phyloP scores from a whole-genome alignment of 2,888 invertebrate genomes.

The Drosophila picticornis region DNA sequence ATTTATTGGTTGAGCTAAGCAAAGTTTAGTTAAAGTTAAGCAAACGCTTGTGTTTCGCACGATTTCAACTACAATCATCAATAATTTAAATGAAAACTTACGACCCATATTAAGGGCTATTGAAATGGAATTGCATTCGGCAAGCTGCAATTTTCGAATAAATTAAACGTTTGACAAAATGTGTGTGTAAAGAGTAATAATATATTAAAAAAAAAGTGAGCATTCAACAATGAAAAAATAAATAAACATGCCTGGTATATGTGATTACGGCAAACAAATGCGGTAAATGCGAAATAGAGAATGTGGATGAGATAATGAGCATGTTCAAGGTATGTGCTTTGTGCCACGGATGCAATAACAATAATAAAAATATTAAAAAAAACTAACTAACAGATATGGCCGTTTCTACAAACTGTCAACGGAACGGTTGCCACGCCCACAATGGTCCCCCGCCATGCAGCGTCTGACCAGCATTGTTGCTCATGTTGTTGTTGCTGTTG shows the following conservation, averaged over 20 bases:
- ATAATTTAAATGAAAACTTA: constrained; percentile 12
- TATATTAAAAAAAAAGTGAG: constrained; percentile 1
- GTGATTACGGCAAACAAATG: constrained; percentile 62
- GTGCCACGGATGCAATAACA: constrained; percentile 32
- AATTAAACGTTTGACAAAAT: constrained; percentile 63
- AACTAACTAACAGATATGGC: constrained; percentile 24
- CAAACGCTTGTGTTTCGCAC: background rate
- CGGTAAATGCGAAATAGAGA: constrained; percentile 32
- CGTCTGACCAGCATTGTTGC: constrained; percentile 18
- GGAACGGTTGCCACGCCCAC: constrained; percentile 64
- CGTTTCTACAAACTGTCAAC: constrained; percentile 62
- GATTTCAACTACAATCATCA: background rate
- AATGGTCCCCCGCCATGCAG: constrained; percentile 1
- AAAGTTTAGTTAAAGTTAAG: background rate
- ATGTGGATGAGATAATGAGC: constrained; percentile 41
- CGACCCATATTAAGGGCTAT: background rate
- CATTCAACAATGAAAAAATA: constrained; percentile 32
- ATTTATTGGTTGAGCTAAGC: background rate
- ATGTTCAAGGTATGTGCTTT: constrained; percentile 41
- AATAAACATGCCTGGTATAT: constrained; percentile 47
- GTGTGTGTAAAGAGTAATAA: background rate
- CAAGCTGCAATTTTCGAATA: constrained; percentile 39
- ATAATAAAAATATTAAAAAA: constrained; percentile 6
- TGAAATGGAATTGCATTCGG: constrained; percentile 19
- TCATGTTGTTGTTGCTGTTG: constrained; percentile 21